A percentile compares a stretch with the other conserved stretches of the same genome.
Evolutionary conservation across 2,113 vertebrate species (phyloP).

Genomic region (Notiomystis cincta): DNA sequence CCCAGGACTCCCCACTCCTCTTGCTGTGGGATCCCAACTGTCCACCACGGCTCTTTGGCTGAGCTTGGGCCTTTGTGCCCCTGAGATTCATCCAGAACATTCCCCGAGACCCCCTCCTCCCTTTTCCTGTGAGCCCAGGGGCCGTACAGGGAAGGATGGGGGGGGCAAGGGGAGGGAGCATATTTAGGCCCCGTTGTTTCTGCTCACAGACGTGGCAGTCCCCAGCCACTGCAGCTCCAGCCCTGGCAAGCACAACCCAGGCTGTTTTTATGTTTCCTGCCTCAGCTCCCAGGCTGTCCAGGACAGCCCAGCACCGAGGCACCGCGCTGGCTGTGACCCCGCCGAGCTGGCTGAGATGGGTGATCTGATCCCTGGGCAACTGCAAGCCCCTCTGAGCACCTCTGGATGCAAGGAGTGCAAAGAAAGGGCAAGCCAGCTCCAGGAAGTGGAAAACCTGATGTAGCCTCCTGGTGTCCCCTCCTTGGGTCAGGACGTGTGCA

Average conservation of each 20-base stretch:
- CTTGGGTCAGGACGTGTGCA: background rate
- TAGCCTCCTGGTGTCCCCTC: background rate
- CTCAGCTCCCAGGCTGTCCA: background rate
- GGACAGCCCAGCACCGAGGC: background rate
- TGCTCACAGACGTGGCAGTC: constrained; percentile 44
- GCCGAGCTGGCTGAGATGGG: background rate
- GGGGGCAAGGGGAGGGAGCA: background rate
- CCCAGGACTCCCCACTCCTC: background rate
- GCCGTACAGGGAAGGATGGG: background rate
- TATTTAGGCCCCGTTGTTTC: background rate
- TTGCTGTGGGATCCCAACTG: background rate
- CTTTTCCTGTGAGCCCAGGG: background rate
- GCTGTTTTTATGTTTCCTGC: constrained; percentile 54
- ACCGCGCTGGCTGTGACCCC: rapidly evolving
- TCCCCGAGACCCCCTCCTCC: background rate
- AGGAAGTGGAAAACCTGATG: background rate
- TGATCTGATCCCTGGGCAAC: background rate
- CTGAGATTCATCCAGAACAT: background rate
- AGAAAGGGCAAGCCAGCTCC: background rate
- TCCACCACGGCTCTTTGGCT: background rate
- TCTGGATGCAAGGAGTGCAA: rapidly evolving
- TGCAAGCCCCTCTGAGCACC: background rate
- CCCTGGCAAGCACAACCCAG: constrained; percentile 31
- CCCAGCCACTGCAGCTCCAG: background rate
- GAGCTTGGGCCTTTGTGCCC: background rate